Conservation (phyloP, 2,888 invertebrate genomes). For the Vannuccia rotundouncinata region DNA sequence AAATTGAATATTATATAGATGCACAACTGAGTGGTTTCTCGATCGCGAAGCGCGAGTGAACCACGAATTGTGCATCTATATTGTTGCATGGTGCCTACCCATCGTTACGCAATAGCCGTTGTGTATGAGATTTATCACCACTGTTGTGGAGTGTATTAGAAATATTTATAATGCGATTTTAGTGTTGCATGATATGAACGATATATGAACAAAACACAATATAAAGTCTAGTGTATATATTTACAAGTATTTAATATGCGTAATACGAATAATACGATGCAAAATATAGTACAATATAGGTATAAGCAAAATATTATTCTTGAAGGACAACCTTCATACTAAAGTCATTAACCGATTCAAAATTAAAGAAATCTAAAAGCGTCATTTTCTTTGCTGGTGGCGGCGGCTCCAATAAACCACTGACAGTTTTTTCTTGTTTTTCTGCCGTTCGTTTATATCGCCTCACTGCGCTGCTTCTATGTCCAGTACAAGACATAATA, state of each 20-base stretch:
- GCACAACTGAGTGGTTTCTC: not conserved
- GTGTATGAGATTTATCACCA: slow-evolving; percentile 18
- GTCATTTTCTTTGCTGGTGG: slow-evolving; percentile 20
- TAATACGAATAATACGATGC: not conserved
- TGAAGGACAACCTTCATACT: slow-evolving; percentile 4
- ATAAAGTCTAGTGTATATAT: not conserved
- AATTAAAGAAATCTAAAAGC: slow-evolving; percentile 13
- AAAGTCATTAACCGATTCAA: slow-evolving; percentile 6
- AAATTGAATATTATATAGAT: too few relatives aligned
- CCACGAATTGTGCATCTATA: not conserved
- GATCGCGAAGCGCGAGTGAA: not conserved
- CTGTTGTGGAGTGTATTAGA: slow-evolving; percentile 13
- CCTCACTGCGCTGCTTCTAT: slow-evolving; percentile 25
- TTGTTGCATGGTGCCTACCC: slow-evolving; percentile 15
- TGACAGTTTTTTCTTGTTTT: slow-evolving; percentile 12
- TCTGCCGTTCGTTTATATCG: slow-evolving; percentile 13
- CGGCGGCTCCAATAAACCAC: slow-evolving; percentile 28
- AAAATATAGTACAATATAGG: slow-evolving; percentile 11
- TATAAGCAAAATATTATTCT: slow-evolving; percentile 12
- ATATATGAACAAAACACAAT: slow-evolving; percentile 20
- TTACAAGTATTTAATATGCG: slow-evolving; percentile 9
- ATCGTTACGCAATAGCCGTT: not conserved
- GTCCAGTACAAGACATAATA: slow-evolving; percentile 18
- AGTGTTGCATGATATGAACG: slow-evolving; percentile 10
- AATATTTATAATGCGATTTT: slow-evolving; percentile 18